Conservation (phyloP, 2,888 invertebrate species). For the Mycalesis mineus region DNA sequence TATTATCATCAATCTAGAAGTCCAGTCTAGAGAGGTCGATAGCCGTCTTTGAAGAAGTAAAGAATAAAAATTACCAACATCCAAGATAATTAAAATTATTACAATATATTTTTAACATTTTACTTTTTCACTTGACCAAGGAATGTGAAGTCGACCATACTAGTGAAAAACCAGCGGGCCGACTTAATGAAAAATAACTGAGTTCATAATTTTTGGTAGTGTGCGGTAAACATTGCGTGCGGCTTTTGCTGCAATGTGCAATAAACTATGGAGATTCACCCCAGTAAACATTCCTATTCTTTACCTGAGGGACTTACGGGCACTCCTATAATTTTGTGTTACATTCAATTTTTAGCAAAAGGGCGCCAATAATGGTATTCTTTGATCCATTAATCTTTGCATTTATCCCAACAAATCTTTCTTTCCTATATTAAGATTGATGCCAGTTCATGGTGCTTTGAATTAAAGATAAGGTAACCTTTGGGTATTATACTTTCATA, state of each 20-base stretch:
- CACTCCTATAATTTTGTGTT: constrained; percentile 47
- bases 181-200: too few relatives aligned
- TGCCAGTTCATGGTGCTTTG: constrained; percentile 47
- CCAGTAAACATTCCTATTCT: constrained; percentile 6
- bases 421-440: constrained; percentile 52
- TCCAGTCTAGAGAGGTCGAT: too few relatives aligned
- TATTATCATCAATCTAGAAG: too few relatives aligned
- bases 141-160: too few relatives aligned
- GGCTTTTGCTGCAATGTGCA: background rate
- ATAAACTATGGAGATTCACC: background rate
- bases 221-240: too few relatives aligned
- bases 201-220: too few relatives aligned
- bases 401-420: constrained; percentile 62
- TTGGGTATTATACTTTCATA: constrained; percentile 1
- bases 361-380: constrained; percentile 42
- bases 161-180: too few relatives aligned
- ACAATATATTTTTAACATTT: too few relatives aligned
- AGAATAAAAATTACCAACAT: too few relatives aligned
- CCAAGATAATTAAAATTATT: too few relatives aligned
- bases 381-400: constrained; percentile 51
- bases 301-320: constrained; percentile 30
- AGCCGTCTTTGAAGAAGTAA: too few relatives aligned
- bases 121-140: too few relatives aligned
- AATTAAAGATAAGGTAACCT: constrained; percentile 47
- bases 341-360: constrained; percentile 57